Base-by-base conservation (phyloP, 2,888 invertebrate genomes). In the Nesidiocoris tenuis region DNA sequence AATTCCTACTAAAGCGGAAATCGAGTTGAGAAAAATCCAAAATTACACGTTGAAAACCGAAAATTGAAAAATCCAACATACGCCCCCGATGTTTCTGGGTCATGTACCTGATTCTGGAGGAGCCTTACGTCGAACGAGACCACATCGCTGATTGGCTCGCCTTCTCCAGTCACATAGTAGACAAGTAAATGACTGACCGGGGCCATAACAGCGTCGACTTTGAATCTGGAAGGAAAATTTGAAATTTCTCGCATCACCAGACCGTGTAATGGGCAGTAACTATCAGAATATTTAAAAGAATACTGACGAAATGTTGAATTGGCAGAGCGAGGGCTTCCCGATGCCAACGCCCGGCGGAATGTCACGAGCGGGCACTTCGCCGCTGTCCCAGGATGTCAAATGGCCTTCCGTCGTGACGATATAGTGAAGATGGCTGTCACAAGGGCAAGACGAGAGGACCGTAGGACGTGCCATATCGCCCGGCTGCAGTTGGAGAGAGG, bases 111-210 rank as follows among this genome's bases (percentile, higher is more conserved):
- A 23, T 76, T 78, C 25, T 80, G 79, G 2, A 79, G 83, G 18
- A 89, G 85, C 80, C 86, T 85, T 16, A 90, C 89, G 80, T 89
- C 88, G 82, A 90, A 89, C 81, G 86, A 88, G 70, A 88, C 88
- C 16, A 89, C 89, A 82, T 90, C 90, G 81, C 89, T 89, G 79
- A 90, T 87, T 0, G 89, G 89, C 80, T 90, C 89, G 0, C 89
- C 89, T 54, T 86, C 86, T 68, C 87, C 87, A 0, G 89, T 89
- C 71, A 89, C 88, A 84, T 89, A 90, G 83, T 90, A 90, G 12
- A 89, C 89, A 65, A 90, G 85, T 19, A 90, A 84, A 55, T 89
- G 89, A 82, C 89, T 90, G 77, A 88, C 86, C 0, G 90, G 89
- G 0, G 90, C 90, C 90, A 90, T 90, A 79, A 88, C 87, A 19